Evolutionary conservation across 2,113 vertebrate genomes (phyloP).

Genomic region (Phrynosoma blainvillii): DNA sequence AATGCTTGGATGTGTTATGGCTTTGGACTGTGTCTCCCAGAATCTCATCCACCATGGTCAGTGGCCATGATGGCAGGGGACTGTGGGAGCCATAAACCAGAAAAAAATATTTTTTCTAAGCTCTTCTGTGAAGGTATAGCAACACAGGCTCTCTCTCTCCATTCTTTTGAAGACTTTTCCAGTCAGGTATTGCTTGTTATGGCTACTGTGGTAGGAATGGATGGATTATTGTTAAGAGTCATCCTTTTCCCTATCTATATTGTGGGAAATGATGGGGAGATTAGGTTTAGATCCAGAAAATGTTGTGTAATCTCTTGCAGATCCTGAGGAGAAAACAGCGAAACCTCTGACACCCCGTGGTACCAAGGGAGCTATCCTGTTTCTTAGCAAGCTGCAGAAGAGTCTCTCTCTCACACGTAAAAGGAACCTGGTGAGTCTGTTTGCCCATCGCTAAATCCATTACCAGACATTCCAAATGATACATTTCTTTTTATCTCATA

Average conservation of each 20-base stretch:
- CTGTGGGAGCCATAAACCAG: no score
- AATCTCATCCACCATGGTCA: no score
- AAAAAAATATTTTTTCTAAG: no score
- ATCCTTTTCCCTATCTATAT: neutral
- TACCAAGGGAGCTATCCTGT: constrained; percentile 82
- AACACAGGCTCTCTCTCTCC: neutral
- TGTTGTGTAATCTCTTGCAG: constrained; percentile 55
- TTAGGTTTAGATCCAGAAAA: neutral
- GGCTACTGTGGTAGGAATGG: neutral
- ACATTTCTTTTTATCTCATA: neutral
- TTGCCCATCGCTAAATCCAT: neutral
- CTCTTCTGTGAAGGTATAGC: neutral
- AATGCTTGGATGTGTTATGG: no score
- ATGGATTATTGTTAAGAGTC: neutral
- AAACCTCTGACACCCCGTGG: constrained; percentile 65
- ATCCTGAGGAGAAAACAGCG: constrained; percentile 37
- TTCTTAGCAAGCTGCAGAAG: constrained; percentile 92
- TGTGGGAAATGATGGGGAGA: neutral
- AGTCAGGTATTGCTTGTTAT: neutral
- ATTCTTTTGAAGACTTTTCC: neutral
- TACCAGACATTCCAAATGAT: neutral
- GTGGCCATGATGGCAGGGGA: no score
- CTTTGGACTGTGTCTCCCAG: no score
- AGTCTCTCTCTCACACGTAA: constrained; percentile 78
- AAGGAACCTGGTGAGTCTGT: constrained; percentile 63